Base-by-base conservation (phyloP, 2,888 invertebrate species). In the Cremastobaeus sp. region DNA sequence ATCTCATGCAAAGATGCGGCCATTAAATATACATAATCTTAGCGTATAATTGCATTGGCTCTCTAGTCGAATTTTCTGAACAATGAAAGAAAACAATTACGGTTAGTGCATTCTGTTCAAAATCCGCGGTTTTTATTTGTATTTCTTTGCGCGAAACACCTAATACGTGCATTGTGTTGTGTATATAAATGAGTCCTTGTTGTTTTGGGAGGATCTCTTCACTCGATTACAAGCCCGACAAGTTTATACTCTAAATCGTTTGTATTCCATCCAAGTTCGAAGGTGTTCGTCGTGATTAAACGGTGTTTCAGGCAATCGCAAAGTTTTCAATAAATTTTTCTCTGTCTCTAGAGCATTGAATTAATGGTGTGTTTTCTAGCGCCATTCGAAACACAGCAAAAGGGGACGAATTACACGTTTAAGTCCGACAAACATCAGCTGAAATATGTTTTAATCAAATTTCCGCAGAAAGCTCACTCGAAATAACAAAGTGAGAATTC, bases 201-300 rank as follows among this genome's bases (percentile, higher is more conserved):
- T 43, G 32, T 57, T 57, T 17, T 25, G 50, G 5, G 25, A 50
- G 57, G 21, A 35, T 41, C 35, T 35, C 45, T 52, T 52, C 25
- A 11, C 39, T 50, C 11, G 32, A 25, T 47, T 68, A 68, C 43
- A 45, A 68, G 50, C 59, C 45, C 50, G 68, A 59, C 59, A 57
- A 66, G 48, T 66, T 43, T 39, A 39, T 32, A 41, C 41, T 55
- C 12, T 25, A 52, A 52, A 52, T 59, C 59, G 52, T 59, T 68
- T 68, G 59, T 68, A 68, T 59, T 59, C 57, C 21, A 41, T 18
- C 34, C 41, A 39, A 57, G 48, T 66, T 41, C 52, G 37, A 43
- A 18, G 28, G 48, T 14, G 32, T 68, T 68, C 59, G 66, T 66
- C 48, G 50, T 59, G 59, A 66, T 57, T 57, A 66, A 66, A 66